These are phyloP conservation scores for Dreissena rostriformis DNA, from an alignment of 1,140 invertebrate species.

Conservation along the genomic window DNA sequence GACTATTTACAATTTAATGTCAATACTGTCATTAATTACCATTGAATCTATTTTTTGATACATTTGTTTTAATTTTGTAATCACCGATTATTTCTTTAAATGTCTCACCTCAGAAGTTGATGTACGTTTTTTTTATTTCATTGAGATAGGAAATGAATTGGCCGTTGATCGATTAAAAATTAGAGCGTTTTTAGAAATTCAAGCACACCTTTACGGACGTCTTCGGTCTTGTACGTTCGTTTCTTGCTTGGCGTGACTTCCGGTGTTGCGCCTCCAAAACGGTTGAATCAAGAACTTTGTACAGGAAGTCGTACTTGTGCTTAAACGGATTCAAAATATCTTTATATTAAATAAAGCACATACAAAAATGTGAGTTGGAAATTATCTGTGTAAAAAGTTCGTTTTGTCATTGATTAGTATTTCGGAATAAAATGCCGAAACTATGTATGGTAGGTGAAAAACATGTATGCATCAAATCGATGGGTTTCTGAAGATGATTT, in stretches of 20 bases:
- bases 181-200: not conserved
- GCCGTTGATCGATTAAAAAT: too few relatives aligned
- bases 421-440: not conserved
- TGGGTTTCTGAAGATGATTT: too few relatives aligned
- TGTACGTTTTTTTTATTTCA: too few relatives aligned
- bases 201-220: constrained; percentile 29
- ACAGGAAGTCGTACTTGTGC: constrained; percentile 55
- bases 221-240: constrained; percentile 22
- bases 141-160: too few relatives aligned
- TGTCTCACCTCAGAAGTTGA: too few relatives aligned
- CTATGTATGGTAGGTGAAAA: too few relatives aligned
- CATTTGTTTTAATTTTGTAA: too few relatives aligned
- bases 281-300: constrained; percentile 39
- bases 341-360: not conserved
- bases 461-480: too few relatives aligned
- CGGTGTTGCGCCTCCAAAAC: constrained; percentile 24
- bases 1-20: too few relatives aligned
- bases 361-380: not conserved
- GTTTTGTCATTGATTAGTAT: not conserved
- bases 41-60: too few relatives aligned
- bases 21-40: too few relatives aligned
- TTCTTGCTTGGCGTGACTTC: not conserved
- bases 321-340: not conserved
- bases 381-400: not conserved
- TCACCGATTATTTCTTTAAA: too few relatives aligned